Percentiles rank a stretch among this genome's conserved stretches.
phyloP scores from a whole-genome alignment of 2,797 vertebrate species.

The Corythornis leucogaster region DNA sequence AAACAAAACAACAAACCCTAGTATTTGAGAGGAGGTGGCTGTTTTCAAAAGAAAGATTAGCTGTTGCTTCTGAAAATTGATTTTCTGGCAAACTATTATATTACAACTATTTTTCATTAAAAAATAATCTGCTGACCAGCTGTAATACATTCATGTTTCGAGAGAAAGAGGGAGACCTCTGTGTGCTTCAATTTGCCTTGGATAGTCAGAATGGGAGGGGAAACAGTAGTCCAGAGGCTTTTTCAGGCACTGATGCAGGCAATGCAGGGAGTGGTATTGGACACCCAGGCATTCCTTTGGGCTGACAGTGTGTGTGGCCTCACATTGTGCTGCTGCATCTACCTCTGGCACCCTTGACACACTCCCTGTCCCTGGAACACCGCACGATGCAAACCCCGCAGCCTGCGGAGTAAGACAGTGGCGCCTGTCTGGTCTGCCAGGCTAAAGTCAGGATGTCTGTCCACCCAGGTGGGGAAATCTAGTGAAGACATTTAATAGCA shows the following conservation, averaged over 20 bases:
- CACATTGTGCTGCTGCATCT: background rate
- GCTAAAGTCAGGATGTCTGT: background rate
- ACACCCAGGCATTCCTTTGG: background rate
- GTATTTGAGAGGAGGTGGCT: background rate
- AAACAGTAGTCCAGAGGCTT: conserved; percentile 9
- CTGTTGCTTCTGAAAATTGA: conserved; percentile 54
- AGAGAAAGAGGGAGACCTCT: background rate
- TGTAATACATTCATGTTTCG: background rate
- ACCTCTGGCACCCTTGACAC: background rate
- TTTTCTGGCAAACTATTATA: conserved; percentile 39
- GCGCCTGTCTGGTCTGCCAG: background rate
- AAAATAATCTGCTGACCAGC: conserved; percentile 38
- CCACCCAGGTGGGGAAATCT: rapidly evolving
- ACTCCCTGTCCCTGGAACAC: background rate
- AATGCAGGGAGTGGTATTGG: rapidly evolving
- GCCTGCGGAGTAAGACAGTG: background rate
- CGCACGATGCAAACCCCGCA: background rate
- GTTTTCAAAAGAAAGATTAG: conserved; percentile 49
- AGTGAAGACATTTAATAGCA: background rate
- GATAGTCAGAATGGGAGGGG: background rate
- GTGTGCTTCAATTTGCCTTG: background rate
- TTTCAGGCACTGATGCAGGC: background rate
- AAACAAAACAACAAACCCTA: background rate
- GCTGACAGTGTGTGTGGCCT: rapidly evolving
- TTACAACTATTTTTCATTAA: conserved; percentile 48